Percentiles rank a stretch among this genome's conserved stretches.
These are phyloP conservation scores for Pterostichus madidus DNA, from an alignment of 2,888 invertebrate genomes.

Conservation along the genomic window DNA sequence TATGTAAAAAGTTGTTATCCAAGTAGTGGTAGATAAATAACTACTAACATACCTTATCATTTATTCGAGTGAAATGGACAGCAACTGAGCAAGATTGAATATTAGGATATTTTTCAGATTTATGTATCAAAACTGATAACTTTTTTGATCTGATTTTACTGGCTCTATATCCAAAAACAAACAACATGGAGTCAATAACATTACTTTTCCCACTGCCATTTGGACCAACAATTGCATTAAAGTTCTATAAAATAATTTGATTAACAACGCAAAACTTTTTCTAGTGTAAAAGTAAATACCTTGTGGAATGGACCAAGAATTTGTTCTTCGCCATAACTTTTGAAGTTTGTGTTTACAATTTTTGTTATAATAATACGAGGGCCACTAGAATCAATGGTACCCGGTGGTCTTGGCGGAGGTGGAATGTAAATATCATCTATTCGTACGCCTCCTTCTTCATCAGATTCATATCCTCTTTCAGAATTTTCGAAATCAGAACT, in stretches of 20 bases:
- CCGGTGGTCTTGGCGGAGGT: slow-evolving; percentile 85
- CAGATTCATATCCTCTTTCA: slow-evolving; percentile 71
- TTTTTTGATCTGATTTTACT: slow-evolving; percentile 98
- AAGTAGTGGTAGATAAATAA: slow-evolving; percentile 1
- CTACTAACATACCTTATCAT: slow-evolving; percentile 83
- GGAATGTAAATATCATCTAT: slow-evolving; percentile 93
- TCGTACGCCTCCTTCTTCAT: slow-evolving; percentile 85
- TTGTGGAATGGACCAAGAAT: slow-evolving; percentile 97
- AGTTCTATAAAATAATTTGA: slow-evolving; percentile 83
- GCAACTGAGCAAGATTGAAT: slow-evolving; percentile 90
- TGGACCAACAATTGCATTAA: slow-evolving; percentile 97
- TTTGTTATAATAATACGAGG: slow-evolving; percentile 93
- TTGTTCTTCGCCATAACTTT: slow-evolving; percentile 94
- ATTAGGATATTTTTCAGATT: slow-evolving; percentile 89
- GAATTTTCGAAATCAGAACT: slow-evolving; percentile 68
- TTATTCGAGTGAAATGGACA: slow-evolving; percentile 91
- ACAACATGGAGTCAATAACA: slow-evolving; percentile 99
- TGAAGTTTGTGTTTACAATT: slow-evolving; percentile 96
- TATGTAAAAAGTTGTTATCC: background rate
- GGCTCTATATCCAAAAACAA: slow-evolving; percentile 98
- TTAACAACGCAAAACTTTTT: slow-evolving; percentile 3
- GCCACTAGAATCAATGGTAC: slow-evolving; percentile 86
- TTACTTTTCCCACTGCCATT: slow-evolving; percentile 99
- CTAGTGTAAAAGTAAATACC: slow-evolving; percentile 78
- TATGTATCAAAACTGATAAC: slow-evolving; percentile 94